Evolutionary conservation across 2,113 vertebrate species (phyloP), one percentile per base, ranked within the genome.

Genomic region (Laterallus jamaicensis): DNA sequence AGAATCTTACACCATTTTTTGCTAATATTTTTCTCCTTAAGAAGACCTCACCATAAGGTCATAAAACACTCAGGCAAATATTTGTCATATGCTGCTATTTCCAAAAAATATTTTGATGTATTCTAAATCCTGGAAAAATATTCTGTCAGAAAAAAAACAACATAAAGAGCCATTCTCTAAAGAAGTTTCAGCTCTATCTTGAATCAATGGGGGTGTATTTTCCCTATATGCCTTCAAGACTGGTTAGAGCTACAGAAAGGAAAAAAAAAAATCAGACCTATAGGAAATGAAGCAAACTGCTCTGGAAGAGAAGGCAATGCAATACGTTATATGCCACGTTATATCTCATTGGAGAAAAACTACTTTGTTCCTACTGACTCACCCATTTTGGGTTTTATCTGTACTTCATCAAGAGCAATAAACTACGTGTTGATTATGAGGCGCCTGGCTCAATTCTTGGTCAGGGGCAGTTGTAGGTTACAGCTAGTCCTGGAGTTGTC

Each of bases 231-330:
- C 15, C 37, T 95, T 83, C 88, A 96, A 96, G 88, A 93, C 63
- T 82, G 40, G 47, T 63, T 88, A 22, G 88, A 96, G 93, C 88
- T 95, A 96, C 91, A 84, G 94, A 93, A 97, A 64, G 87, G 75
- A 56, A 82, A 95, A 92, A 95, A 92, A 39, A 97, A 64, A 88
- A 77, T 54, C 35, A 93, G 73, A 85, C 56, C 77, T 95, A 73
- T 17, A 49, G 42, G 79, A 84, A 44, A 93, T 63, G 55, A 94
- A 84, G 25, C 5, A 35, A 91, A 79, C 10, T 58, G 13, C 29
- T 86, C 44, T 77, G 82, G 37, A 81, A 77, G 29, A 87, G 49
- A 95, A 84, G 37, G 8, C 42, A 79, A 12, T 15, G 1, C 49
- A 28, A 55, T n/a, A 74, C 2, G 1, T 26, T 74, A 29, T 32